phyloP scores from a whole-genome alignment of 2,888 invertebrate species.

The Nephrotoma appendiculata region DNA sequence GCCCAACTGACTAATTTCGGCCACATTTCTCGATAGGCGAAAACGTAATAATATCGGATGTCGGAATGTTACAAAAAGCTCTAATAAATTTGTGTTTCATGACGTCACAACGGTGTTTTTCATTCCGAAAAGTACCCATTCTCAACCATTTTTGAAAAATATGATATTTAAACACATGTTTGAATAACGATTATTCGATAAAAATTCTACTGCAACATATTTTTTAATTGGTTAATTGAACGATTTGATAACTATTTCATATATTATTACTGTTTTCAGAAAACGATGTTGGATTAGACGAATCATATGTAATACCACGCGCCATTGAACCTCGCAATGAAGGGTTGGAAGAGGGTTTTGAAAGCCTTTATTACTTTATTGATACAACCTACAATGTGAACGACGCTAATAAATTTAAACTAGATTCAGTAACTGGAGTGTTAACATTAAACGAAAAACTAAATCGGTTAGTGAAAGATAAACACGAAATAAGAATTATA shows the following conservation, averaged over 20 bases:
- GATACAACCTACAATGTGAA: conserved; percentile 17
- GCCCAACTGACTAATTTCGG: too few species aligned
- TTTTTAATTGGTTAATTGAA: too few species aligned
- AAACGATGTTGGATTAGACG: conserved; percentile 30
- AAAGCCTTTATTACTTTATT: conserved; percentile 34
- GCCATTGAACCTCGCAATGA: conserved; percentile 37
- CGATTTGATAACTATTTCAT: neutral
- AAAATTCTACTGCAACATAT: too few species aligned
- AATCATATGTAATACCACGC: conserved; percentile 22
- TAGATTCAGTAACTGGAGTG: conserved; percentile 28
- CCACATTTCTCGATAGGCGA: too few species aligned
- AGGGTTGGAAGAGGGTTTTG: conserved; percentile 28
- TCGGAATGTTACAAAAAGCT: too few species aligned
- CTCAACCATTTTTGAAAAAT: too few species aligned
- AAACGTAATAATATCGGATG: too few species aligned
- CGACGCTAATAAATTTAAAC: conserved; percentile 15
- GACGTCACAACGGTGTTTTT: too few species aligned
- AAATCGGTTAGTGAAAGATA: conserved; percentile 31
- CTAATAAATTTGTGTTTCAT: too few species aligned
- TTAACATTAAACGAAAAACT: conserved; percentile 30
- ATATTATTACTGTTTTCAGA: conserved; percentile 22
- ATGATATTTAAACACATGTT: too few species aligned
- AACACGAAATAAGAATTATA: conserved; percentile 34
- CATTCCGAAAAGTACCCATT: too few species aligned
- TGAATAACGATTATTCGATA: too few species aligned